Evolutionary conservation across 2,113 vertebrate species (phyloP), one percentile per base, ranked within the genome.

Genomic region (Chaetodon trifascialis): DNA sequence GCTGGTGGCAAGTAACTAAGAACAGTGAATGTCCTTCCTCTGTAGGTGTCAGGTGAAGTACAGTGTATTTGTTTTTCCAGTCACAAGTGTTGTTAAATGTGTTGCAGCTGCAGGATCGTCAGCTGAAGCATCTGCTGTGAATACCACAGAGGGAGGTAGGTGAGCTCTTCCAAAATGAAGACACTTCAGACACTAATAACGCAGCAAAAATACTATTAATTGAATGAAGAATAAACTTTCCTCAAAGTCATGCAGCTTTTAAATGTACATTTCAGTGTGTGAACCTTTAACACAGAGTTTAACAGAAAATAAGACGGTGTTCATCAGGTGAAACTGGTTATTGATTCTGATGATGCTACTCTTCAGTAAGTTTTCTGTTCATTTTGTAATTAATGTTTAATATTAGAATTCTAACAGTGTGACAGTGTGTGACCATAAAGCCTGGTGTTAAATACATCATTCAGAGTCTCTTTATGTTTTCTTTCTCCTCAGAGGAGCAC

Each of bases 401-500:
- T 36, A 36, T 16, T 58, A 30, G 1, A 59, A 34, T 16, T 17
- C n/a, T 36, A 21, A 34, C 2, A 21, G 16, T 68, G 10, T 34
- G 15, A 34, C 15, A 16, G 21, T 25, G 21, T 59, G 14, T 60
- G 16, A 60, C 19, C 36, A 10, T 59, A 30, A 30, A 11, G 42
- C 42, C 42, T 59, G 58, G 5, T 73, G 25, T 34, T 34, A 47
- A 60, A 46, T 71, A 4, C 47, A 3, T 67, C 15, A 67, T 55
- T 47, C 4, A 47, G 9, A 19, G 7, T 44, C 7, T 30, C 2
- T 36, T 56, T 42, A 3, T 25, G 19, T 19, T 66, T 56, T 0
- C 19, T 56, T 17, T 76, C 2, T 68, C 44, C 21, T 25, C n/a
- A 78, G 54, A 69, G 44, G 55, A 76, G 65, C 47, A 15, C 36